These are phyloP conservation scores for Salminus brasiliensis DNA, from an alignment of 2,113 vertebrate species.

Conservation along the genomic window DNA sequence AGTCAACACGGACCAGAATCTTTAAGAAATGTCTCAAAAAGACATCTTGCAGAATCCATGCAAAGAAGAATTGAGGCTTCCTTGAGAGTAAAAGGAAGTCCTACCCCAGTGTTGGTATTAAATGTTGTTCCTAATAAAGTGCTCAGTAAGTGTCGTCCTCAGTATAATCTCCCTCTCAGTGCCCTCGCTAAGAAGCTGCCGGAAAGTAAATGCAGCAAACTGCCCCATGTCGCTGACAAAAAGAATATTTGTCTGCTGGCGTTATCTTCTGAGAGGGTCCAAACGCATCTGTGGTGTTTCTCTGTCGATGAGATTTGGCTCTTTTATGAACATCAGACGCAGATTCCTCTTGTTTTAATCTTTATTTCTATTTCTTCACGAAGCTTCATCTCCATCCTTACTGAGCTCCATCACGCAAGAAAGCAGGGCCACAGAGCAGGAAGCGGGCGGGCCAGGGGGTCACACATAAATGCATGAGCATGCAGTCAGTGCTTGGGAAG, in stretches of 20 bases:
- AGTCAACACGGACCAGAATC: too few relatives aligned
- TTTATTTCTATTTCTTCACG: constrained; percentile 6
- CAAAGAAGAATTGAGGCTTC: too few relatives aligned
- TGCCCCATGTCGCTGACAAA: not conserved
- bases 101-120: too few relatives aligned
- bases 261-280: not conserved
- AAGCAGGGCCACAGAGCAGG: constrained; percentile 11
- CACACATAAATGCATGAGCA: constrained; percentile 21
- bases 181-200: too few relatives aligned
- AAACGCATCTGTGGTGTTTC: not conserved
- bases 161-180: too few relatives aligned
- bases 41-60: too few relatives aligned
- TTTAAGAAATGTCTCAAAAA: too few relatives aligned
- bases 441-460: constrained; percentile 33
- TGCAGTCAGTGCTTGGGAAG: constrained; percentile 49
- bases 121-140: too few relatives aligned
- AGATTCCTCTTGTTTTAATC: not conserved
- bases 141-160: too few relatives aligned
- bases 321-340: not conserved
- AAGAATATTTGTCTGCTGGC: not conserved
- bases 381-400: constrained; percentile 5
- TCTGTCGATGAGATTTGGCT: not conserved
- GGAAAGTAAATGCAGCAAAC: not conserved
- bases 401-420: not conserved
- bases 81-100: too few relatives aligned